Conservation (phyloP, 2,797 vertebrate genomes). For the Pelobates cultripes region DNA sequence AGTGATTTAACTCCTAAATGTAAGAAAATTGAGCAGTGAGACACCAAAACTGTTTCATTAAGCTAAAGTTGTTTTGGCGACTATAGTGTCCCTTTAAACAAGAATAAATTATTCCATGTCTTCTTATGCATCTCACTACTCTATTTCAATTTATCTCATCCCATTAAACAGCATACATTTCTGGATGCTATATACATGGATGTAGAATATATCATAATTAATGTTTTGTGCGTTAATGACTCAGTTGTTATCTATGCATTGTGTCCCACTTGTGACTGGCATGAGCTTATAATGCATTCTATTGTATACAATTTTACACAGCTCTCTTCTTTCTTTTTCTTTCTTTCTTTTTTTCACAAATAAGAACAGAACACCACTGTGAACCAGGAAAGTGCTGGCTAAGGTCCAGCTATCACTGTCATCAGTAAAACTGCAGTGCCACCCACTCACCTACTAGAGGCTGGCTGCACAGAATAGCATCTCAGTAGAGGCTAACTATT, state of each 20-base stretch:
- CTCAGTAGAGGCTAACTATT: conserved; percentile 29
- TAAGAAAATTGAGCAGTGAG: too few relatives aligned
- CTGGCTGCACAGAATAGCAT: conserved; percentile 22
- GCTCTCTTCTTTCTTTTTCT: conserved; percentile 9
- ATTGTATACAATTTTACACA: conserved; percentile 5
- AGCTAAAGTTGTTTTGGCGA: too few relatives aligned
- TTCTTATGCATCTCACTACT: too few relatives aligned
- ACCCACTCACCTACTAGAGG: conserved; percentile 25
- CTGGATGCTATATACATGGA: too few relatives aligned
- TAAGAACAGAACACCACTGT: conserved; percentile 21
- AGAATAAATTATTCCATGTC: too few relatives aligned
- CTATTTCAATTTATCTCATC: too few relatives aligned
- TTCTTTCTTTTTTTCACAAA: conserved; percentile 8
- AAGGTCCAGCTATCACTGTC: conserved; percentile 27
- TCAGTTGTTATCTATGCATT: background rate
- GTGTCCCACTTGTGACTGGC: conserved; percentile 1
- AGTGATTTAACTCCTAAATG: too few relatives aligned
- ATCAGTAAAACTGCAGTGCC: conserved; percentile 34
- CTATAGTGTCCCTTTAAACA: too few relatives aligned
- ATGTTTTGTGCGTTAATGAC: background rate
- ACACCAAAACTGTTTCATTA: too few relatives aligned
- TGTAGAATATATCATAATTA: background rate
- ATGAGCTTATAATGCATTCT: conserved; percentile 5
- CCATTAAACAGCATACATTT: too few relatives aligned
- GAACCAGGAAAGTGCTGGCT: conserved; percentile 14